phyloP scores from a whole-genome alignment of 2,113 vertebrate genomes.

The Zapus hudsonius region DNA sequence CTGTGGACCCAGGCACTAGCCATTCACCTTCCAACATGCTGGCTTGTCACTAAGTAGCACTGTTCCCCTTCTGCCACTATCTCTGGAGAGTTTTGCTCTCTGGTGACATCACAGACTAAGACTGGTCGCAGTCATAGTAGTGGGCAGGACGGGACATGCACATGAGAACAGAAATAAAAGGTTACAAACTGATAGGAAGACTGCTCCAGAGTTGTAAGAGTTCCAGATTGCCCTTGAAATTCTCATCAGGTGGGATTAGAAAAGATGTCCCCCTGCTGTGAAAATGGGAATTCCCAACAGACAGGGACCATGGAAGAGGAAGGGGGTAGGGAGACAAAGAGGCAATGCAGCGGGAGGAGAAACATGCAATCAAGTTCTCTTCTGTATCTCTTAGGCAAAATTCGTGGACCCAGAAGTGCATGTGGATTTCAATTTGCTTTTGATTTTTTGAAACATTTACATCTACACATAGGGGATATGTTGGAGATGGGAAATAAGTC shows the following conservation, averaged over 20 bases:
- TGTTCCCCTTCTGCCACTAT: background rate
- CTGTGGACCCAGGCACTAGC: background rate
- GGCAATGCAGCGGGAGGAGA: background rate
- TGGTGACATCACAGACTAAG: background rate
- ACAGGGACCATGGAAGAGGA: background rate
- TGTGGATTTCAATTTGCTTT: background rate
- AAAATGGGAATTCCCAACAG: constrained; percentile 29
- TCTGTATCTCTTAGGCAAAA: background rate
- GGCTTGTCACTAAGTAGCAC: background rate
- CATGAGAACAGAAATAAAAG: background rate
- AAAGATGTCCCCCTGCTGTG: background rate
- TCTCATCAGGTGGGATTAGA: background rate
- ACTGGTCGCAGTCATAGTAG: background rate
- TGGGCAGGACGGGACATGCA: background rate
- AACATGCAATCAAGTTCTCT: background rate
- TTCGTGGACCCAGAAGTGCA: background rate
- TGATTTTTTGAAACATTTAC: background rate
- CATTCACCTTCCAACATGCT: background rate
- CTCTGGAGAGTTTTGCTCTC: background rate
- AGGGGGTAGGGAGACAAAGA: background rate
- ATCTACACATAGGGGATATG: background rate
- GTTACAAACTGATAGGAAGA: background rate
- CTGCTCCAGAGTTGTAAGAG: background rate
- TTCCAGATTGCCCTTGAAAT: background rate
- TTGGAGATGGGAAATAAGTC: background rate